A percentile compares a stretch with the other conserved stretches of the same genome.
phyloP scores from a whole-genome alignment of 2,113 vertebrate species.

The Epinephelus lanceolatus region DNA sequence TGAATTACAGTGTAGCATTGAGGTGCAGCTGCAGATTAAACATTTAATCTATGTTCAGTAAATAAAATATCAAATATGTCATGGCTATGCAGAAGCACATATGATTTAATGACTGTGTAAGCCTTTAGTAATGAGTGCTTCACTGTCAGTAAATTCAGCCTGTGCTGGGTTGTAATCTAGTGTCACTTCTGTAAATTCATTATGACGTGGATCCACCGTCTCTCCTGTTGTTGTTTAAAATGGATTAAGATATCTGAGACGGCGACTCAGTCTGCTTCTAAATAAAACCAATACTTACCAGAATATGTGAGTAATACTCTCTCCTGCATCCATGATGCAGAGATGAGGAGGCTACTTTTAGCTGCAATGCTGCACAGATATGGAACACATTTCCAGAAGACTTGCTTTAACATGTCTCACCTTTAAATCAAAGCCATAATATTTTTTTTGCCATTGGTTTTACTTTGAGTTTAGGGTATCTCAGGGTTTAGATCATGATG shows the following conservation, averaged over 20 bases:
- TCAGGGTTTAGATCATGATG: neutral
- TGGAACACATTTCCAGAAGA: neutral
- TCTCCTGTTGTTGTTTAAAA: neutral
- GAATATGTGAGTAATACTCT: neutral
- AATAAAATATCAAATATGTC: neutral
- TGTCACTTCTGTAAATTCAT: neutral
- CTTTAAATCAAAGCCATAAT: neutral
- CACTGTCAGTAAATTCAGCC: conserved; percentile 9
- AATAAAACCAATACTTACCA: neutral
- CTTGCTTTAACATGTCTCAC: neutral
- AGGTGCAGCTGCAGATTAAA: neutral
- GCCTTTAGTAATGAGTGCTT: neutral
- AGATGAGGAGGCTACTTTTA: neutral
- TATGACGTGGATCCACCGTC: neutral
- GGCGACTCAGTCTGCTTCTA: neutral
- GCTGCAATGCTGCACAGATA: neutral
- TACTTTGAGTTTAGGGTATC: neutral
- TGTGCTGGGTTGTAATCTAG: neutral
- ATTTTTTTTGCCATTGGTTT: neutral
- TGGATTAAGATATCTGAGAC: neutral
- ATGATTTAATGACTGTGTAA: neutral
- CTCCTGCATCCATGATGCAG: neutral
- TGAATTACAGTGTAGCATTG: neutral
- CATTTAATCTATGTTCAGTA: neutral
- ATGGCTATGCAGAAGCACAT: neutral